These are phyloP conservation scores for Poicephalus gulielmi DNA, from an alignment of 2,113 vertebrate genomes.

Conservation along the genomic window DNA sequence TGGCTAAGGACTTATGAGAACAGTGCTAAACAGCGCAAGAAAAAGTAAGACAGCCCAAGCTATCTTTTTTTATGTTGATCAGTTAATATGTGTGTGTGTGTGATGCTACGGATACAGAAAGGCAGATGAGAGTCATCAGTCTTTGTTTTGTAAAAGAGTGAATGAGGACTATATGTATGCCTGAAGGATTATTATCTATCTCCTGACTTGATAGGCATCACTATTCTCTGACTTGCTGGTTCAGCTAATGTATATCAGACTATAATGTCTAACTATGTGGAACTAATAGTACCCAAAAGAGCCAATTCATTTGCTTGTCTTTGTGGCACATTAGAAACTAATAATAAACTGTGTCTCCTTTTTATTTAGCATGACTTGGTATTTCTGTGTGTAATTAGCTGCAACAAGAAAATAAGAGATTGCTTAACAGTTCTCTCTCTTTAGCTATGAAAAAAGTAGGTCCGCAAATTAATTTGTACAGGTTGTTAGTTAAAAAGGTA, in stretches of 20 bases:
- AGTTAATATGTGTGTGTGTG: neutral
- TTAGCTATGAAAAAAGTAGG: neutral
- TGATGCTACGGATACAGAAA: neutral
- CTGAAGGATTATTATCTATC: neutral
- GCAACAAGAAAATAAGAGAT: neutral
- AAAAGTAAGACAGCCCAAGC: neutral
- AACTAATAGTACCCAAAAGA: constrained; percentile 58
- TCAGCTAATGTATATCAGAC: neutral
- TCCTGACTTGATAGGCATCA: neutral
- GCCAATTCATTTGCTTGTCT: constrained; percentile 14
- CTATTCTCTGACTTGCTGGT: neutral
- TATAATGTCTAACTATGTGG: constrained; percentile 41
- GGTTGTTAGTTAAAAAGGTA: neutral
- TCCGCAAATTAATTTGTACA: constrained; percentile 10
- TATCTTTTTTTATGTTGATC: neutral
- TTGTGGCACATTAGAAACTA: constrained; percentile 14
- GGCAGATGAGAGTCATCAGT: neutral
- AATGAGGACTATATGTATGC: neutral
- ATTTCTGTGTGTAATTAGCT: constrained; percentile 3
- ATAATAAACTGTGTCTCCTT: neutral
- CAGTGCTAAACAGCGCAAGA: neutral
- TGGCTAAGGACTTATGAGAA: neutral
- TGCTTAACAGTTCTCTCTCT: neutral
- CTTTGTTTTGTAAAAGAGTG: neutral
- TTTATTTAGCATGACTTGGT: constrained; percentile 16